Conservation (phyloP, 2,113 vertebrate species). For the Leptocoma aspasia region DNA sequence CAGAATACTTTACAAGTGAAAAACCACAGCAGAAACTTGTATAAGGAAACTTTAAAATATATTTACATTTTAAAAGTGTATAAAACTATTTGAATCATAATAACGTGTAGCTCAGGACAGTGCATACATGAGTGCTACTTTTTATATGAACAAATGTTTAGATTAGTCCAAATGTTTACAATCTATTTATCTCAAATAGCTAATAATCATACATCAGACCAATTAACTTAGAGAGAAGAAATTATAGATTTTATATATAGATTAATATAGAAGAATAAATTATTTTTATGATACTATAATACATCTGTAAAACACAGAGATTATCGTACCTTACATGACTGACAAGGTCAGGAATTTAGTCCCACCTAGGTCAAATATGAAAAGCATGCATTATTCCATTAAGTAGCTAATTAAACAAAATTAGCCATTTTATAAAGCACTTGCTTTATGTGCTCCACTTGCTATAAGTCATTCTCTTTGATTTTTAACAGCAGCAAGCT, state of each 20-base stretch:
- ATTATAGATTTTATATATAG: no score
- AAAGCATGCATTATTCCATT: not conserved
- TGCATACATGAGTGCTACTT: not conserved
- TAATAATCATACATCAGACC: not conserved
- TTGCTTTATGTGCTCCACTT: conserved; percentile 82
- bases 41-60: not conserved
- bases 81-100: not conserved
- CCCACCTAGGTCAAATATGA: not conserved
- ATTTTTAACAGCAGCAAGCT: conserved; percentile 76
- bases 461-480: conserved; percentile 79
- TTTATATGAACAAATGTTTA: not conserved
- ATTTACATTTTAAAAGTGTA: not conserved
- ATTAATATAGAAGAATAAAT: no score
- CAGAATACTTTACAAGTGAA: not conserved
- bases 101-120: not conserved
- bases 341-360: not conserved
- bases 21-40: not conserved
- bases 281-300: not conserved
- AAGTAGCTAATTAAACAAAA: not conserved
- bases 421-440: not conserved
- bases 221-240: not conserved
- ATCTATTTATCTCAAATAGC: not conserved
- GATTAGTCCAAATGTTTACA: not conserved
- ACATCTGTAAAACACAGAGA: not conserved
- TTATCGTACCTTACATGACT: not conserved